Conservation (phyloP, 1,140 invertebrate genomes). For the Linepithema humile region DNA sequence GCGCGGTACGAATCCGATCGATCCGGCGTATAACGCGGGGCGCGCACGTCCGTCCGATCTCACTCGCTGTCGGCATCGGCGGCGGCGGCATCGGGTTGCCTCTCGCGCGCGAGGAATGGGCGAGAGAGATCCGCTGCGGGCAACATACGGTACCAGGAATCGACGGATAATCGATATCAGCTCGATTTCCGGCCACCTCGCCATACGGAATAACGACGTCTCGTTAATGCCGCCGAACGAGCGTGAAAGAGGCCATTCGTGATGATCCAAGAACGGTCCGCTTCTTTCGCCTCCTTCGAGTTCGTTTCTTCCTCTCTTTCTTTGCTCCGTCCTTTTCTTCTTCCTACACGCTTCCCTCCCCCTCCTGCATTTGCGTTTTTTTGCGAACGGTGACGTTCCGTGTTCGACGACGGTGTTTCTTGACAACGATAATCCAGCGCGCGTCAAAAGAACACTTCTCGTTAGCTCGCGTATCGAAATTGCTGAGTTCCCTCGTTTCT, state of each 20-base stretch:
- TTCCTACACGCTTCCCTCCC: neutral
- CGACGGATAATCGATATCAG: constrained; percentile 56
- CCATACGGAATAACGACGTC: constrained; percentile 56
- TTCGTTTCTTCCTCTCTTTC: neutral
- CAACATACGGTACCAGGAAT: constrained; percentile 25
- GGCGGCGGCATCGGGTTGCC: neutral
- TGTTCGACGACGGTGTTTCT: constrained; percentile 16
- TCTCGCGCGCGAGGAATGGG: neutral
- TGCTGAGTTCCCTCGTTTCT: neutral
- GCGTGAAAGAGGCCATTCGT: constrained; percentile 57
- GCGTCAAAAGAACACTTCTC: constrained; percentile 17
- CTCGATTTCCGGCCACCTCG: constrained; percentile 32
- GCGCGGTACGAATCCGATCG: constrained; percentile 26
- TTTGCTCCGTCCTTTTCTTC: neutral
- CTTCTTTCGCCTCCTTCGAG: neutral
- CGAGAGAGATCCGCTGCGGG: neutral
- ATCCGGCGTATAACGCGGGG: neutral
- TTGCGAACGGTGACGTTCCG: neutral
- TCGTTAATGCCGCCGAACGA: constrained; percentile 56
- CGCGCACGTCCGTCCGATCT: constrained; percentile 7
- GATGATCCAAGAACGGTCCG: neutral
- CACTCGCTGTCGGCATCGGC: constrained; percentile 4
- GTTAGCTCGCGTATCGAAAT: constrained; percentile 30
- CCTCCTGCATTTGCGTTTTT: neutral
- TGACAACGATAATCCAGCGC: neutral